Evolutionary conservation across 2,888 invertebrate species (phyloP).

Genomic region (Calliopum simillimum): DNA sequence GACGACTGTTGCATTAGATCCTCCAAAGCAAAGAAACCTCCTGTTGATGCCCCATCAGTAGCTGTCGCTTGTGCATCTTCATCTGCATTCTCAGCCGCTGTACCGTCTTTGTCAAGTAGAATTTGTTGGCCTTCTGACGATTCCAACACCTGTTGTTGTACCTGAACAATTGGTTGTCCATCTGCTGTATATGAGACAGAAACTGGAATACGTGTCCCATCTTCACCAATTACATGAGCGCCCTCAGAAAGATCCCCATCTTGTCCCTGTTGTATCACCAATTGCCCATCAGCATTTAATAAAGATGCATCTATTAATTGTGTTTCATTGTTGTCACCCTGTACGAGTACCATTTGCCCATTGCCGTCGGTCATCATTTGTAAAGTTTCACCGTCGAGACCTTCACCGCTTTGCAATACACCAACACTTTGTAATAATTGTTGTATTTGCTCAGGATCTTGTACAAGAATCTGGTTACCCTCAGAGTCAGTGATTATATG

Average conservation of each 20-base stretch:
- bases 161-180: constrained; percentile 65
- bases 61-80: constrained; percentile 46
- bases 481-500: constrained; percentile 68
- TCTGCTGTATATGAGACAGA: constrained; percentile 66
- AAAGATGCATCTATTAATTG: constrained; percentile 67
- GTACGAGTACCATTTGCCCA: constrained; percentile 67
- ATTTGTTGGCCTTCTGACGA: constrained; percentile 48
- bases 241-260: constrained; percentile 64
- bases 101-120: constrained; percentile 52
- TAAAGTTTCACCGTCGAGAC: constrained; percentile 66
- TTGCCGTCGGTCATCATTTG: constrained; percentile 68
- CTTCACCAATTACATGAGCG: constrained; percentile 66
- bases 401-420: constrained; percentile 66
- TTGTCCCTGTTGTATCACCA: constrained; percentile 66
- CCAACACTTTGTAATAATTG: constrained; percentile 67
- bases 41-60: constrained; percentile 47
- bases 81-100: constrained; percentile 38
- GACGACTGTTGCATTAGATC: constrained; percentile 56
- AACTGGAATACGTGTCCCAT: constrained; percentile 67
- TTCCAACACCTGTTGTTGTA: constrained; percentile 62
- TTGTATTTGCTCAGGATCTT: constrained; percentile 67
- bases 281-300: constrained; percentile 66
- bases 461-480: constrained; percentile 67
- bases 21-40: constrained; percentile 60
- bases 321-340: constrained; percentile 67